These are phyloP conservation scores for Procavia capensis DNA, from an alignment of 2,113 vertebrate species.

Conservation along the genomic window DNA sequence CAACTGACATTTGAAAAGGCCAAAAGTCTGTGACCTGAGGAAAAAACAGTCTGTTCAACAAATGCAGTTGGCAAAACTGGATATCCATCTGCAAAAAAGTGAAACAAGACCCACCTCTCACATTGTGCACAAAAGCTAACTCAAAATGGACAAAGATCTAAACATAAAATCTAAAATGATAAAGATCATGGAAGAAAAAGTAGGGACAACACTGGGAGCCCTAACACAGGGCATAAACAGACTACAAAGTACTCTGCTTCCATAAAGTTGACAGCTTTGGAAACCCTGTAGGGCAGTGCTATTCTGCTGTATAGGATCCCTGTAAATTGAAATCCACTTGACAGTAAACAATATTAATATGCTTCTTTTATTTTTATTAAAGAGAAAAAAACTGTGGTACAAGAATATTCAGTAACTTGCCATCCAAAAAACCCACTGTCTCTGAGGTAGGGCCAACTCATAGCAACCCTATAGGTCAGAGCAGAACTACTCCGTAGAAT, in stretches of 20 bases:
- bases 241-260: not conserved
- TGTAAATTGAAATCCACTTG: not conserved
- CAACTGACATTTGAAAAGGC: too few species aligned
- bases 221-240: not conserved
- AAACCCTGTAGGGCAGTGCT: not conserved
- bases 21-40: too few species aligned
- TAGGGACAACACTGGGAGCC: fast-evolving
- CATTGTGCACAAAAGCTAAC: too few species aligned
- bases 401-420: not conserved
- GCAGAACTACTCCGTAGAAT: too few species aligned
- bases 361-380: not conserved
- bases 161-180: not conserved
- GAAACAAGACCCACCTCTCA: too few species aligned
- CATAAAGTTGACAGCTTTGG: not conserved
- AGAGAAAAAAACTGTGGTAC: not conserved
- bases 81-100: too few species aligned
- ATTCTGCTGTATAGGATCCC: not conserved
- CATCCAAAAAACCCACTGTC: too few species aligned
- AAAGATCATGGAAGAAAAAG: not conserved
- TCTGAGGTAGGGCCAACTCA: too few species aligned
- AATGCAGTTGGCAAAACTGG: too few species aligned
- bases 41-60: too few species aligned
- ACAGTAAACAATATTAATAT: not conserved
- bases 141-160: too few species aligned
- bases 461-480: too few species aligned